Percentiles rank a stretch among this genome's conserved stretches.
These are phyloP conservation scores for Malurus alboscapulatus DNA, from an alignment of 2,113 vertebrate genomes.

Conservation along the genomic window DNA sequence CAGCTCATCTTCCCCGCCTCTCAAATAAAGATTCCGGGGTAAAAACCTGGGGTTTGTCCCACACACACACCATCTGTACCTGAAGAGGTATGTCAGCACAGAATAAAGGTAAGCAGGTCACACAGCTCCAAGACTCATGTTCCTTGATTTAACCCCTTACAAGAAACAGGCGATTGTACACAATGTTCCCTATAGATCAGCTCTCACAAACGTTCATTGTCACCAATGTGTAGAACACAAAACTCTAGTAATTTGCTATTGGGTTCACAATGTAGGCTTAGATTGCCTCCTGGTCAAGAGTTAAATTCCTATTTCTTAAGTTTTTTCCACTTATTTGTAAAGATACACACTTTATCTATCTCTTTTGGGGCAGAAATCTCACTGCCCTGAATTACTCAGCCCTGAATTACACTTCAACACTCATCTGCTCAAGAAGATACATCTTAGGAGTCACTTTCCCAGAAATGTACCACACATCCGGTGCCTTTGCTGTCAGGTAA, in stretches of 20 bases:
- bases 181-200: accelerated
- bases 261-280: background rate
- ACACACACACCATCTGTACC: background rate
- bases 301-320: background rate
- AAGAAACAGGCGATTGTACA: accelerated
- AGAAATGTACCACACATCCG: accelerated
- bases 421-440: background rate
- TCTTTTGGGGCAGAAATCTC: background rate
- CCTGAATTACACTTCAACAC: background rate
- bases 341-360: accelerated
- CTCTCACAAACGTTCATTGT: background rate
- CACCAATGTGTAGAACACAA: background rate
- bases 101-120: background rate
- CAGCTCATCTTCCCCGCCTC: background rate
- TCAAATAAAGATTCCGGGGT: background rate
- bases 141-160: background rate
- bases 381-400: background rate
- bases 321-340: background rate
- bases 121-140: background rate
- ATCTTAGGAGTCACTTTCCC: background rate
- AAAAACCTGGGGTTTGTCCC: background rate
- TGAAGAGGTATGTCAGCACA: background rate
- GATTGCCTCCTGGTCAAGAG: background rate
- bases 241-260: background rate
- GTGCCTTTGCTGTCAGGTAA: accelerated